Conservation (phyloP, 2,888 invertebrate genomes). For the Oligia latruncula region DNA sequence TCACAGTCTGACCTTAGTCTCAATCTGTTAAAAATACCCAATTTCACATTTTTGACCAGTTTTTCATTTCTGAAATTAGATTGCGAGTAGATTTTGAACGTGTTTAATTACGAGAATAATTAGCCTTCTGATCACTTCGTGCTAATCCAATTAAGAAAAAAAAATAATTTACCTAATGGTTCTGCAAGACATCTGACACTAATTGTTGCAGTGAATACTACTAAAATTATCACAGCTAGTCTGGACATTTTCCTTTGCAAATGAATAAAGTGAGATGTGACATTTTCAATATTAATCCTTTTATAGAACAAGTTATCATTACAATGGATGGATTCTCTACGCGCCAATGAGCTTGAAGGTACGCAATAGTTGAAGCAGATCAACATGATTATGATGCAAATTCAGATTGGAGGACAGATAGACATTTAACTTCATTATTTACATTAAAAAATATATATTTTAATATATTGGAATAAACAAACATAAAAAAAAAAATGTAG, state of each 20-base stretch:
- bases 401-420: slow-evolving; percentile 31
- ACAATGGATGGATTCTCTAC: slow-evolving; percentile 53
- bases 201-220: slow-evolving; percentile 30
- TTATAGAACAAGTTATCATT: slow-evolving; percentile 51
- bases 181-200: slow-evolving; percentile 58
- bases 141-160: slow-evolving; percentile 7
- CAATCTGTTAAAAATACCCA: neutral
- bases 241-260: slow-evolving; percentile 51
- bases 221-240: slow-evolving; percentile 38
- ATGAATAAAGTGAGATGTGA: slow-evolving; percentile 17
- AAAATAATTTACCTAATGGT: slow-evolving; percentile 43
- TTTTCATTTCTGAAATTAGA: neutral
- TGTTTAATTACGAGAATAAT: neutral
- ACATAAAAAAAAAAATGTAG: neutral
- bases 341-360: slow-evolving; percentile 71
- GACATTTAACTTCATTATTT: neutral
- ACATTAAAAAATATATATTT: neutral
- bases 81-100: no score
- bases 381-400: slow-evolving; percentile 38
- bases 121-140: neutral
- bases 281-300: slow-evolving; percentile 19
- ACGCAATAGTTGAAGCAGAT: slow-evolving; percentile 68
- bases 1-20: neutral
- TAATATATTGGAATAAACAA: neutral
- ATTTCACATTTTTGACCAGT: neutral